Evolutionary conservation across 1,140 invertebrate genomes (phyloP).

Genomic region (Trissolcus basalis): DNA sequence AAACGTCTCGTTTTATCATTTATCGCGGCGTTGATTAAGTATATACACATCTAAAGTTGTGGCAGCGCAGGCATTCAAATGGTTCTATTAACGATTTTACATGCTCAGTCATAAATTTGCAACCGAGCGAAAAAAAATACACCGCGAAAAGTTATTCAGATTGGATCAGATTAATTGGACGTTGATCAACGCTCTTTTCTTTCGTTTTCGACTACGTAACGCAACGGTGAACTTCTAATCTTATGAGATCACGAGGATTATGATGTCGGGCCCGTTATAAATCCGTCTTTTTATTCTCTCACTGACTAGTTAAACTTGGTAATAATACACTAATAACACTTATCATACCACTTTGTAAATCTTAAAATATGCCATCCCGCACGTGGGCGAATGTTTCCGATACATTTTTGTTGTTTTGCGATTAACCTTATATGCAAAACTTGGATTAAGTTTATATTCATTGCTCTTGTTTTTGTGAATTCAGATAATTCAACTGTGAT

Average conservation of each 20-base stretch:
- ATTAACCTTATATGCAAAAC: no score
- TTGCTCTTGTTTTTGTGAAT: no score
- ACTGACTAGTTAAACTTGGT: no score
- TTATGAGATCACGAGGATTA: neutral
- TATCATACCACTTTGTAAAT: no score
- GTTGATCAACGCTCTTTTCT: neutral
- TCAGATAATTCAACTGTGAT: no score
- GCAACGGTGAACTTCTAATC: constrained; percentile 2
- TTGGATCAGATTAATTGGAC: constrained; percentile 9
- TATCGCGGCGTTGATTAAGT: constrained; percentile 10
- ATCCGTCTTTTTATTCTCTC: no score
- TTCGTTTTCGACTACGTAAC: neutral
- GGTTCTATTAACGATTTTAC: constrained; percentile 32
- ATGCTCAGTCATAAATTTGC: constrained; percentile 5
- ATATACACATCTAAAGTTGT: neutral
- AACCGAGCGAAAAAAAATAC: neutral
- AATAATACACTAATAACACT: no score
- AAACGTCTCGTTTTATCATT: constrained; percentile 13
- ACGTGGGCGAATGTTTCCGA: no score
- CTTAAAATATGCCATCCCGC: no score
- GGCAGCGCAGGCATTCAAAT: constrained; percentile 12
- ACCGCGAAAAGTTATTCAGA: constrained; percentile 2
- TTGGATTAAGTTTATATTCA: no score
- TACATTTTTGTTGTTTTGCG: no score
- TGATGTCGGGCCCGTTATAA: no score